Evolutionary conservation across 2,113 vertebrate species (phyloP).

Genomic region (Crypturellus undulatus): DNA sequence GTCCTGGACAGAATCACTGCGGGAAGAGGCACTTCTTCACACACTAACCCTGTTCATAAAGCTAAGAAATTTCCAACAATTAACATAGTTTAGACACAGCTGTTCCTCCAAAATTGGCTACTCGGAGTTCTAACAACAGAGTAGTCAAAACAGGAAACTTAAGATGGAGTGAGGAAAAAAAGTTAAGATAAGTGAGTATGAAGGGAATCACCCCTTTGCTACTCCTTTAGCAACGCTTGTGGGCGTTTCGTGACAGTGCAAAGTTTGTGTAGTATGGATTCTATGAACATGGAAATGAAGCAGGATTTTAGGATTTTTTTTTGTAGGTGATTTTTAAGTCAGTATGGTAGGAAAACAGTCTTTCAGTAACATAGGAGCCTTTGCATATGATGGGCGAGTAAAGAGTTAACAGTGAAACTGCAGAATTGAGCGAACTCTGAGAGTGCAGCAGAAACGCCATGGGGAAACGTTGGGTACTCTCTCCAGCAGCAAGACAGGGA

Average conservation of each 20-base stretch:
- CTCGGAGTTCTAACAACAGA: not conserved
- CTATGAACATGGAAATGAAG: not conserved
- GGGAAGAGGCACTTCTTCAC: not conserved
- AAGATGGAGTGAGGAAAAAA: not conserved
- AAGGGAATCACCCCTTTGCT: not conserved
- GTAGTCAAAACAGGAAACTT: not conserved
- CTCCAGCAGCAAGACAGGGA: no score
- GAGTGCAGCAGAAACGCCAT: no score
- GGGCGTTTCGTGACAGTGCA: not conserved
- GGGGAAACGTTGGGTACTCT: no score
- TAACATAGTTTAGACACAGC: not conserved
- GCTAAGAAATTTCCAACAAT: not conserved
- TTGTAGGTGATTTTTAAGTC: not conserved
- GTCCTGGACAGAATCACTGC: not conserved
- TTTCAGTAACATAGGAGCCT: not conserved
- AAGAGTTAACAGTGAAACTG: no score
- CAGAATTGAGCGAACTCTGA: no score
- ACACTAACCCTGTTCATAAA: not conserved
- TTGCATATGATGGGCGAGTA: no score
- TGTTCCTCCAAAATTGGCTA: not conserved
- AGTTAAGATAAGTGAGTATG: not conserved
- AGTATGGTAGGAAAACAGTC: not conserved
- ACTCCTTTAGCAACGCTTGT: not conserved
- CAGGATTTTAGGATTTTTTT: not conserved
- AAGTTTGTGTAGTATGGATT: not conserved